Percentiles rank a stretch among this genome's conserved stretches.
Conservation (phyloP, 1,140 invertebrate species). For the Gyrodactylus salaris region DNA sequence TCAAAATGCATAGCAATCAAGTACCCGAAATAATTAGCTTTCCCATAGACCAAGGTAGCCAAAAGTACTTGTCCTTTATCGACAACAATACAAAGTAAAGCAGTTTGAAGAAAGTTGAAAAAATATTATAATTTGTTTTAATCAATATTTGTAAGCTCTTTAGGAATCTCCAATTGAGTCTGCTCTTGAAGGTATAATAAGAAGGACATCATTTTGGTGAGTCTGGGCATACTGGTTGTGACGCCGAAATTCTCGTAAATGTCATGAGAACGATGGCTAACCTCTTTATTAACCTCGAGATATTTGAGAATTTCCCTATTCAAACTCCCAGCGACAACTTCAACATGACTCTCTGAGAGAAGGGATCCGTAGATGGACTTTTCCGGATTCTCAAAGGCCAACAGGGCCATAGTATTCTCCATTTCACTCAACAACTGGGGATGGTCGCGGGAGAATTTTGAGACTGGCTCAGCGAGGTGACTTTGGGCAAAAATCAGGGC, state of each 20-base stretch:
- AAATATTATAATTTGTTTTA: neutral
- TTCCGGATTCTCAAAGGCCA: conserved; percentile 81
- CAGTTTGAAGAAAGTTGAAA: neutral
- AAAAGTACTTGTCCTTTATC: neutral
- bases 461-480: conserved; percentile 48
- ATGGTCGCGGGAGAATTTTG: conserved; percentile 31
- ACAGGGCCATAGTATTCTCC: conserved; percentile 46
- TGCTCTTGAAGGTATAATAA: neutral
- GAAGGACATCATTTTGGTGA: conserved; percentile 2
- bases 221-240: neutral
- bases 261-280: neutral
- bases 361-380: conserved; percentile 72
- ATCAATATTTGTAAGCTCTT: neutral
- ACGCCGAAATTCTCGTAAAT: neutral
- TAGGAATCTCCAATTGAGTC: neutral
- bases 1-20: neutral
- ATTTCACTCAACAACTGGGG: conserved; percentile 27
- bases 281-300: neutral
- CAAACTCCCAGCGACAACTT: conserved; percentile 3
- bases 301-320: conserved; percentile 2
- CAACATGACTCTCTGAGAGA: conserved; percentile 52
- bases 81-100: neutral
- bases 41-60: neutral
- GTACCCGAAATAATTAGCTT: conserved; percentile 1
- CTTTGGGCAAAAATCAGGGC: conserved; percentile 75